Conservation (phyloP, 2,888 invertebrate species). For the Cartodere bifasciata region DNA sequence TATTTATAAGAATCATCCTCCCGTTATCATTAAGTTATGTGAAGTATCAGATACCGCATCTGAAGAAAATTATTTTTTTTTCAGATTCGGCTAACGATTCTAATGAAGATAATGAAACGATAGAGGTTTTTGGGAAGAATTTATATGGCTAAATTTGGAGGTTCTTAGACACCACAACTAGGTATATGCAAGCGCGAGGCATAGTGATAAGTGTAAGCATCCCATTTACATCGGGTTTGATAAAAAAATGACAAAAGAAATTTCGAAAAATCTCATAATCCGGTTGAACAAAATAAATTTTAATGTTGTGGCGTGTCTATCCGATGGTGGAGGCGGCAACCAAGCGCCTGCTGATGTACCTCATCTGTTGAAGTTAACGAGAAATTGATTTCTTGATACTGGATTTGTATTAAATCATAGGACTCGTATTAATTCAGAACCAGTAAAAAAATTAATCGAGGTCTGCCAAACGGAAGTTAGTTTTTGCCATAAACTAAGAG, state of each 20-base stretch:
- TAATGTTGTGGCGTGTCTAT: conserved; percentile 21
- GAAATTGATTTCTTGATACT: too few species aligned
- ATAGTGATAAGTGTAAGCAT: conserved; percentile 20
- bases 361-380: conserved; percentile 20
- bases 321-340: conserved; percentile 21
- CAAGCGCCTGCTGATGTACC: conserved; percentile 20
- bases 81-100: too few species aligned
- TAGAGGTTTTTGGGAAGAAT: too few species aligned
- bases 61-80: too few species aligned
- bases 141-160: too few species aligned
- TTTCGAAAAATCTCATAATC: conserved; percentile 15
- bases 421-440: background rate
- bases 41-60: too few species aligned
- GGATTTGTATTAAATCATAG: background rate
- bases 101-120: too few species aligned
- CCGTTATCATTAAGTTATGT: too few species aligned
- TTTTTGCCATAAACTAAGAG: background rate
- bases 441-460: background rate
- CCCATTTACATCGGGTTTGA: conserved; percentile 21
- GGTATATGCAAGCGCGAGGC: too few species aligned
- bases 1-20: too few species aligned
- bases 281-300: conserved; percentile 16
- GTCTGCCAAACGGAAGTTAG: background rate
- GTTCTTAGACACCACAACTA: too few species aligned
- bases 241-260: conserved; percentile 20